Conservation (phyloP, 37 sponge, comb jelly and placozoan species). For the Spongilla lacustris region DNA sequence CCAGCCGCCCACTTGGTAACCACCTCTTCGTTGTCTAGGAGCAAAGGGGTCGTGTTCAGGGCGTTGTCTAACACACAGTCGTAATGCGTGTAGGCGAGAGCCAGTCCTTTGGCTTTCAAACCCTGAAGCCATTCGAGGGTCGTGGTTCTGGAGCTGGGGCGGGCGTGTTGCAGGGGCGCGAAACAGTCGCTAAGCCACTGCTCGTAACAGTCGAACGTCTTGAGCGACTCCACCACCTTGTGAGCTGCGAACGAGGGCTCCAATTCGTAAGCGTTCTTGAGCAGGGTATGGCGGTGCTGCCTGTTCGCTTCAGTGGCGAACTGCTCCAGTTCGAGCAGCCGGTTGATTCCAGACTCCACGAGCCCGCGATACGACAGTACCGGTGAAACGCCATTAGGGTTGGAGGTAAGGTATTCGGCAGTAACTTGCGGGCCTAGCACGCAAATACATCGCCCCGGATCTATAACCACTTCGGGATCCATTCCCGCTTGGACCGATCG, state of each 20-base stretch:
- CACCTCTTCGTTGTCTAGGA: slow-evolving; percentile 35
- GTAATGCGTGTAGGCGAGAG: slow-evolving; percentile 52
- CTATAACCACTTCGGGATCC: slow-evolving; percentile 39
- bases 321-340: slow-evolving; percentile 35
- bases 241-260: slow-evolving; percentile 45
- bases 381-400: neutral
- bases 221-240: slow-evolving; percentile 42
- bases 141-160: slow-evolving; percentile 3
- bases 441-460: slow-evolving; percentile 48
- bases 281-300: slow-evolving; percentile 26
- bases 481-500: neutral
- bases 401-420: slow-evolving; percentile 24
- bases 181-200: slow-evolving; percentile 50
- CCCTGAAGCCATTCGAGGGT: slow-evolving; percentile 19
- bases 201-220: slow-evolving; percentile 28
- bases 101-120: slow-evolving; percentile 30
- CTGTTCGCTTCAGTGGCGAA: slow-evolving; percentile 5
- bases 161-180: slow-evolving; percentile 12
- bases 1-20: slow-evolving; percentile 34
- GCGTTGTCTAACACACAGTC: slow-evolving; percentile 36
- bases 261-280: slow-evolving; percentile 53
- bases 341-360: slow-evolving; percentile 34
- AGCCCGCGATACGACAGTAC: slow-evolving; percentile 33
- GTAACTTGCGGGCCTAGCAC: slow-evolving; percentile 53
- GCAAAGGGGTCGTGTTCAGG: slow-evolving; percentile 15